Conservation (phyloP, 2,888 invertebrate species). For the Drosophila prostipennis region DNA sequence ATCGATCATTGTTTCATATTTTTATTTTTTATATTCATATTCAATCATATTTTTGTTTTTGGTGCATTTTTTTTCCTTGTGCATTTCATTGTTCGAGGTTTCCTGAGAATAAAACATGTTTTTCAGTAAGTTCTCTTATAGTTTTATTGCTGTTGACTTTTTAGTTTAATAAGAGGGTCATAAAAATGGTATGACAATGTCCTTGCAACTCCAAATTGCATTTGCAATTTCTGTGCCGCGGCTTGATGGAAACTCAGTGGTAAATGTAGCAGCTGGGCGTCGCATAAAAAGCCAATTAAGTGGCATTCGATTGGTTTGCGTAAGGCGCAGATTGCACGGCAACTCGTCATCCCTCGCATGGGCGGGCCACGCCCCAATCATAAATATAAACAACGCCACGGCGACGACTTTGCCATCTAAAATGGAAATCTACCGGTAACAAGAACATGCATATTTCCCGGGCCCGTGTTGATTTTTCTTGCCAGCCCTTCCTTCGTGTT, state of each 20-base stretch:
- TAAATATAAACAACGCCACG: slow-evolving; percentile 58
- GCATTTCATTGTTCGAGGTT: slow-evolving; percentile 27
- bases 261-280: slow-evolving; percentile 42
- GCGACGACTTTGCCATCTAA: slow-evolving; percentile 62
- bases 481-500: slow-evolving; percentile 45
- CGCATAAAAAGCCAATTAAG: slow-evolving; percentile 63
- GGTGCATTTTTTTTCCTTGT: neutral
- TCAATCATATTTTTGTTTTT: too few relatives aligned
- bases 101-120: slow-evolving; percentile 17
- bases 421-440: slow-evolving; percentile 77
- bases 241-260: slow-evolving; percentile 58
- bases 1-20: too few relatives aligned
- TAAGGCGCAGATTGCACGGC: slow-evolving; percentile 32
- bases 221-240: slow-evolving; percentile 30
- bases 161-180: slow-evolving; percentile 65
- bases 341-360: neutral
- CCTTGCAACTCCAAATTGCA: slow-evolving; percentile 69
- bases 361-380: slow-evolving; percentile 50
- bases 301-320: slow-evolving; percentile 63
- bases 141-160: slow-evolving; percentile 64
- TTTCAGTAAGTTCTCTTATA: slow-evolving; percentile 36
- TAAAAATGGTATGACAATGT: slow-evolving; percentile 70
- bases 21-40: too few relatives aligned
- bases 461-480: slow-evolving; percentile 65
- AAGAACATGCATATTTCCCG: slow-evolving; percentile 69